phyloP scores from a whole-genome alignment of 1,140 invertebrate genomes.

The Stenopsyche tienmushanensis region DNA sequence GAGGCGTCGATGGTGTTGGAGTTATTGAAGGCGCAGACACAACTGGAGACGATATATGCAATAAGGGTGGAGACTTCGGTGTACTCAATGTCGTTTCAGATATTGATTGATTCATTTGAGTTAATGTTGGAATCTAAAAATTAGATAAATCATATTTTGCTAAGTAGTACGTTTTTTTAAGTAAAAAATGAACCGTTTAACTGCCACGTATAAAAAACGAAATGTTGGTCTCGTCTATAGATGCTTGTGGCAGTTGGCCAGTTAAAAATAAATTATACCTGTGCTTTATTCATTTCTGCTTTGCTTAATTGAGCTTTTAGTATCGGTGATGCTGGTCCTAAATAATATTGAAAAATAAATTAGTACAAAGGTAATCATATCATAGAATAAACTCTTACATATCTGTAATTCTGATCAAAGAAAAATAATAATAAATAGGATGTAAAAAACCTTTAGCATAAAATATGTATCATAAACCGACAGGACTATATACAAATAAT shows the following conservation, averaged over 20 bases:
- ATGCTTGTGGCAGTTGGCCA: background rate
- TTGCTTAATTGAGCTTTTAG: constrained; percentile 52
- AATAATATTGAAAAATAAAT: too few relatives aligned
- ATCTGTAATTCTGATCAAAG: too few relatives aligned
- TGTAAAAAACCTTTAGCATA: too few relatives aligned
- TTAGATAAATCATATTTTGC: too few relatives aligned
- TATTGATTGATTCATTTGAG: background rate
- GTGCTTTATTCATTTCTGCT: constrained; percentile 43
- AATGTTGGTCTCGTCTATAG: too few relatives aligned
- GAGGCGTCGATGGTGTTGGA: constrained; percentile 25
- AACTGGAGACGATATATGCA: constrained; percentile 44
- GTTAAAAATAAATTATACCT: constrained; percentile 39
- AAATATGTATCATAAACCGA: too few relatives aligned
- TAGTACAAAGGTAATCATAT: constrained; percentile 11
- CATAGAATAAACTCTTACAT: too few relatives aligned
- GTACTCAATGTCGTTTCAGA: constrained; percentile 2
- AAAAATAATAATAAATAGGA: too few relatives aligned
- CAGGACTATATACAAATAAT: too few relatives aligned
- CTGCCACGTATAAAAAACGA: too few relatives aligned
- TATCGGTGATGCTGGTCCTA: constrained; percentile 53
- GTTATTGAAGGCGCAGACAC: constrained; percentile 43
- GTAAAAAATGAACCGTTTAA: background rate
- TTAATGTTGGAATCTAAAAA: background rate
- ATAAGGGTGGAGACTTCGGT: constrained; percentile 21
- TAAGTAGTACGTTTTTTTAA: background rate